Percentiles rank a stretch among this genome's conserved stretches.
Evolutionary conservation across 2,888 invertebrate genomes (phyloP).

Genomic region (Podotricha telesiphe): DNA sequence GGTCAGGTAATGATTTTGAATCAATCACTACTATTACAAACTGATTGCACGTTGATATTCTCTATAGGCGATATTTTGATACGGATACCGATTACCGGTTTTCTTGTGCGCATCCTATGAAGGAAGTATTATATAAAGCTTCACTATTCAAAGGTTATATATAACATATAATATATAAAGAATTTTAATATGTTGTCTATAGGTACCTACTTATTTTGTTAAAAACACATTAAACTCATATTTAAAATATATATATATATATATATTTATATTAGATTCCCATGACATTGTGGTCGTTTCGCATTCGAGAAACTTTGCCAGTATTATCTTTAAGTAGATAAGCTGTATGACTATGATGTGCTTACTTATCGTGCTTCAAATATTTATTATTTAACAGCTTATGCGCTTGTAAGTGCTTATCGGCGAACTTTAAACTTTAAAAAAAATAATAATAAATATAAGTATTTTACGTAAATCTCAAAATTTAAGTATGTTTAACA

Average conservation of each 20-base stretch:
- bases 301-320: slow-evolving; percentile 5
- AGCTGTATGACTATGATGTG: slow-evolving; percentile 58
- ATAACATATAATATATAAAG: neutral
- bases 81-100: neutral
- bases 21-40: no score
- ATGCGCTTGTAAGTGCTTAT: slow-evolving; percentile 4
- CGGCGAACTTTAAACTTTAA: slow-evolving; percentile 9
- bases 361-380: slow-evolving; percentile 59
- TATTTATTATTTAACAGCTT: slow-evolving; percentile 54
- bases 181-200: no score
- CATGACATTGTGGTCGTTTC: neutral
- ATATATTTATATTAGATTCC: neutral
- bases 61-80: neutral
- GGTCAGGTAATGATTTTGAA: neutral
- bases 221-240: no score
- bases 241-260: no score
- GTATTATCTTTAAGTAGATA: slow-evolving; percentile 64
- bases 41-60: neutral
- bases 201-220: no score
- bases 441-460: neutral
- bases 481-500: neutral
- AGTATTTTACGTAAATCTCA: neutral
- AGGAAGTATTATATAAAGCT: neutral
- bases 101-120: neutral
- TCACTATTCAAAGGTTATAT: neutral